These are phyloP conservation scores for Polietes domitor DNA, from an alignment of 2,888 invertebrate species.

Conservation along the genomic window DNA sequence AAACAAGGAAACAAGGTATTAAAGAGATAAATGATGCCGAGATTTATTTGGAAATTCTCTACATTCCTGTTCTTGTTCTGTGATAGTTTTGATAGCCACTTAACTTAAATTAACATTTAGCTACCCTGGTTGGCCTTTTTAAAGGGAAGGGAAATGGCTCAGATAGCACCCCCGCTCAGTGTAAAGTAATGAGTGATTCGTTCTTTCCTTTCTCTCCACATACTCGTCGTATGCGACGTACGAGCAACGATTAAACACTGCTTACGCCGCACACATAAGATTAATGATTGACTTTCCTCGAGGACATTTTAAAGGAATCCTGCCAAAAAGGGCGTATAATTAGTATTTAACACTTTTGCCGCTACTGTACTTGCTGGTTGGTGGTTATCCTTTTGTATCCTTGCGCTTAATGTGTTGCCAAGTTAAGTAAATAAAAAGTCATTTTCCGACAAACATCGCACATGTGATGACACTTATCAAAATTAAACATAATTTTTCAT, in stretches of 20 bases:
- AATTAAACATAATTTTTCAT: slow-evolving; percentile 66
- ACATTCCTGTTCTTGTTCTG: neutral
- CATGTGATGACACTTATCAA: slow-evolving; percentile 63
- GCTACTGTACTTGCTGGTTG: neutral
- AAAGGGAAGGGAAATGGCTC: slow-evolving; percentile 13
- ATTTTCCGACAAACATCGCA: slow-evolving; percentile 35
- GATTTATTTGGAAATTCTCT: slow-evolving; percentile 48
- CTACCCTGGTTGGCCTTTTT: slow-evolving; percentile 32
- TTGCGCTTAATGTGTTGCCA: slow-evolving; percentile 22
- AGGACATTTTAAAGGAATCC: slow-evolving; percentile 30
- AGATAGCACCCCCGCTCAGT: slow-evolving; percentile 40
- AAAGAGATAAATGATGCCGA: slow-evolving; percentile 54
- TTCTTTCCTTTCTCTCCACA: neutral
- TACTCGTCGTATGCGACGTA: neutral
- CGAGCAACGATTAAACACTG: slow-evolving; percentile 47
- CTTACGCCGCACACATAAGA: slow-evolving; percentile 36
- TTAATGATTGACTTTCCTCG: slow-evolving; percentile 53
- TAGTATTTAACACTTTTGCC: slow-evolving; percentile 63
- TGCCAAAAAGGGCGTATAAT: slow-evolving; percentile 65
- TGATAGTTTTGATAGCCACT: slow-evolving; percentile 63
- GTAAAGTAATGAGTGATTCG: slow-evolving; percentile 33
- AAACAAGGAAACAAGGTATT: neutral
- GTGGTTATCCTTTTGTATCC: neutral
- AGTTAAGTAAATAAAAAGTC: slow-evolving; percentile 52
- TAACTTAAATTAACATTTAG: slow-evolving; percentile 65